Evolutionary conservation across 2,888 invertebrate genomes (phyloP).

Genomic region (Phortica okadai): DNA sequence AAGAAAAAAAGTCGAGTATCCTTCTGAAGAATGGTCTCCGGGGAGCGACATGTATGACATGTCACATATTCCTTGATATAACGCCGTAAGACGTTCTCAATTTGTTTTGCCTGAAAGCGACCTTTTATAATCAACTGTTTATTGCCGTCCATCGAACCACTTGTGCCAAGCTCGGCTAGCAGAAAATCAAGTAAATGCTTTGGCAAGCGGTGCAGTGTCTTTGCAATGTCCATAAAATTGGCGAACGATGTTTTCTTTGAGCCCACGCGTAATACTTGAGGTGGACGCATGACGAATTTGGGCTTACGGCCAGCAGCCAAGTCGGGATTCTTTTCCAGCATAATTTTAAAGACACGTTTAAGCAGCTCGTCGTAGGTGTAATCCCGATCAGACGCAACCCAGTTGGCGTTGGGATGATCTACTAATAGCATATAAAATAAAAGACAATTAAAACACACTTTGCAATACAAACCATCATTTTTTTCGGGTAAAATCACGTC

Average conservation of each 20-base stretch:
- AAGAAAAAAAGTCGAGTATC: slow-evolving; percentile 99
- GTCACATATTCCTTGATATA: slow-evolving; percentile 99
- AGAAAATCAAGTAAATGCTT: slow-evolving; percentile 99
- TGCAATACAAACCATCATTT: slow-evolving; percentile 78
- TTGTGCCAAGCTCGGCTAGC: slow-evolving; percentile 98
- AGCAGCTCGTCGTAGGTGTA: slow-evolving; percentile 98
- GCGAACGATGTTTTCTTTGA: slow-evolving; percentile 99
- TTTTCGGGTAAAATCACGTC: slow-evolving; percentile 81
- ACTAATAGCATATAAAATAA: background rate
- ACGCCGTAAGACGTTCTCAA: slow-evolving; percentile 97
- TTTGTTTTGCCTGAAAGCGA: slow-evolving; percentile 99
- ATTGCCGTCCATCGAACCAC: slow-evolving; percentile 99
- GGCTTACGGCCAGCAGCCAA: slow-evolving; percentile 99
- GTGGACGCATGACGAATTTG: slow-evolving; percentile 99
- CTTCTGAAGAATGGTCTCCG: slow-evolving; percentile 98
- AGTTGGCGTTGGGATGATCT: slow-evolving; percentile 76
- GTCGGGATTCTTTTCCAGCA: slow-evolving; percentile 99
- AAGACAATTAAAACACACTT: too few relatives aligned
- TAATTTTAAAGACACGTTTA: slow-evolving; percentile 97
- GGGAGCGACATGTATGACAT: slow-evolving; percentile 99
- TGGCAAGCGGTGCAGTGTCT: slow-evolving; percentile 92
- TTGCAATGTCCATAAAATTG: slow-evolving; percentile 97
- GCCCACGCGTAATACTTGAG: slow-evolving; percentile 98
- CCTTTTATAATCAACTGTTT: slow-evolving; percentile 99
- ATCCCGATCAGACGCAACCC: slow-evolving; percentile 92